Percentiles rank a stretch among this genome's conserved stretches.
Conservation (phyloP, 2,888 invertebrate species). For the Penaeus monodon region DNA sequence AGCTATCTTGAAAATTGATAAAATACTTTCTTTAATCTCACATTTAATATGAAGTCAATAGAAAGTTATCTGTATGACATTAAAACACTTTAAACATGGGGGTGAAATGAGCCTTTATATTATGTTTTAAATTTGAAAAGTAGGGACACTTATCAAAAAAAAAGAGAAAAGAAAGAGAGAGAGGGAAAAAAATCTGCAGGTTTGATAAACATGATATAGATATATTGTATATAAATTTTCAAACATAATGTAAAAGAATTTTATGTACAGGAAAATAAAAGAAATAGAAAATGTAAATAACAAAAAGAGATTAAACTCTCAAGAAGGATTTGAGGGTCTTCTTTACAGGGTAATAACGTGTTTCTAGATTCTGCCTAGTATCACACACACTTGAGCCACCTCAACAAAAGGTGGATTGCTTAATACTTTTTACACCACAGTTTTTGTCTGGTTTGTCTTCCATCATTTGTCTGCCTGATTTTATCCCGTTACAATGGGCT, state of each 20-base stretch:
- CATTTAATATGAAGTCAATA: constrained; percentile 25
- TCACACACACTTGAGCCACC: constrained; percentile 57
- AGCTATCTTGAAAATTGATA: constrained; percentile 23
- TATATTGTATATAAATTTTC: constrained; percentile 49
- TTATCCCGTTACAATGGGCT: constrained; percentile 18
- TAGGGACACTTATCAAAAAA: constrained; percentile 36
- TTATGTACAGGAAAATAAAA: constrained; percentile 51
- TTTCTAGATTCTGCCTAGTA: constrained; percentile 57
- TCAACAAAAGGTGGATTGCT: constrained; percentile 57
- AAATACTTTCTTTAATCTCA: constrained; percentile 22
- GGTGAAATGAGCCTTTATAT: constrained; percentile 23
- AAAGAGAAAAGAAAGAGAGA: too few relatives aligned
- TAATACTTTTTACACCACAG: constrained; percentile 38
- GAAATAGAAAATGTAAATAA: constrained; percentile 44
- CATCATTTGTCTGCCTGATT: background rate
- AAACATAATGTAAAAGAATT: constrained; percentile 44
- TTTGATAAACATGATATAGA: constrained; percentile 33
- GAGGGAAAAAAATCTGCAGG: background rate
- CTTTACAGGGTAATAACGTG: constrained; percentile 52
- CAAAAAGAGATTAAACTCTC: constrained; percentile 38
- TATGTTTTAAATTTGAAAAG: constrained; percentile 10
- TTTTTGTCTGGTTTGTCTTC: background rate
- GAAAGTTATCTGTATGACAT: constrained; percentile 13
- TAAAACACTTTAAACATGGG: constrained; percentile 12
- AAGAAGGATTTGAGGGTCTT: constrained; percentile 23